Percentiles rank a stretch among this genome's conserved stretches.
Conservation (phyloP, 2,797 vertebrate genomes). For the Scolopax rusticola region DNA sequence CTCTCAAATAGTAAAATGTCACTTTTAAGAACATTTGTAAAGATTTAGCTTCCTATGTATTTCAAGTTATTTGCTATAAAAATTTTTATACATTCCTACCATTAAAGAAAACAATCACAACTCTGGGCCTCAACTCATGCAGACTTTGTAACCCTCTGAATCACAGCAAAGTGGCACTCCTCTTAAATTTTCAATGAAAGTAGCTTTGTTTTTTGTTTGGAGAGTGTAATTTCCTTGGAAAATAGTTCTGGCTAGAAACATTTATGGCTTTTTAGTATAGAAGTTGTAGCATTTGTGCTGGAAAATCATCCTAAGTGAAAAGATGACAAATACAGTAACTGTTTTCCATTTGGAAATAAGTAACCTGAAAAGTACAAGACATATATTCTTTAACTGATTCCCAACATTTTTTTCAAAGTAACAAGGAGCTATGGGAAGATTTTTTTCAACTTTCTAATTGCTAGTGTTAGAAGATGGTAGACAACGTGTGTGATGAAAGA, state of each 20-base stretch:
- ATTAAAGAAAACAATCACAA: background rate
- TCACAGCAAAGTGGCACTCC: background rate
- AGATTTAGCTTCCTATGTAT: background rate
- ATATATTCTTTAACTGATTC: background rate
- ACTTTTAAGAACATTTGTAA: background rate
- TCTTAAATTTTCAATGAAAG: background rate
- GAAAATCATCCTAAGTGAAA: background rate
- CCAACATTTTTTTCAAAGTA: background rate
- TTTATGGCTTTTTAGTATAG: background rate
- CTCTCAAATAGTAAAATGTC: background rate
- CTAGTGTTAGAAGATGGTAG: background rate
- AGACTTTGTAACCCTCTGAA: background rate
- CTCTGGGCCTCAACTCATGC: background rate
- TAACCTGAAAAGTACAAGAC: background rate
- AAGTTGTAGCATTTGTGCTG: background rate
- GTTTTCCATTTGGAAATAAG: background rate
- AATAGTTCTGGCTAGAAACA: background rate
- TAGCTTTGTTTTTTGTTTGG: background rate
- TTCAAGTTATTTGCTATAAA: background rate
- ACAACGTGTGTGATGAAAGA: background rate
- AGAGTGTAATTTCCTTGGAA: background rate
- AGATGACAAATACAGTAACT: background rate
- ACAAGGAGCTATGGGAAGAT: background rate
- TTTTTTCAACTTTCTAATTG: background rate
- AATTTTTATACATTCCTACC: background rate